Percentiles rank a stretch among this genome's conserved stretches.
Evolutionary conservation across 2,888 invertebrate genomes (phyloP).

Genomic region (Harmothoe impar): DNA sequence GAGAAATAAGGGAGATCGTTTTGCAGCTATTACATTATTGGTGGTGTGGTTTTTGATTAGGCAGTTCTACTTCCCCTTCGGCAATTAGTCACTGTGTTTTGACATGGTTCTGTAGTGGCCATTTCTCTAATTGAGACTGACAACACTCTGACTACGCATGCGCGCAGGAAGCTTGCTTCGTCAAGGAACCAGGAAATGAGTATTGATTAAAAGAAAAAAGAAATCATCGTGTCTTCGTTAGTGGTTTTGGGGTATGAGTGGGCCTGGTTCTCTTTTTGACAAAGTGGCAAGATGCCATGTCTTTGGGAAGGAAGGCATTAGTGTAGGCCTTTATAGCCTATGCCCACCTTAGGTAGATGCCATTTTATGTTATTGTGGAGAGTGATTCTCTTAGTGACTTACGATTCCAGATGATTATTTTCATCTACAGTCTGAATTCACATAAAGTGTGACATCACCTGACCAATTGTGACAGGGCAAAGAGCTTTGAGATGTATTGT

Average conservation of each 20-base stretch:
- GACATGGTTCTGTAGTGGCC: not conserved
- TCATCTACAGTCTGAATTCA: too few relatives aligned
- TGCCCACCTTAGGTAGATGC: too few relatives aligned
- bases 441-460: too few relatives aligned
- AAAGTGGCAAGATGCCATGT: slow-evolving; percentile 27
- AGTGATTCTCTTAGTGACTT: too few relatives aligned
- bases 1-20: not conserved
- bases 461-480: too few relatives aligned
- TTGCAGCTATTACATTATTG: slow-evolving; percentile 35
- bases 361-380: too few relatives aligned
- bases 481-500: too few relatives aligned
- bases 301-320: not conserved
- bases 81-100: not conserved
- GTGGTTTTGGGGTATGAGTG: slow-evolving; percentile 3
- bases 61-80: not conserved
- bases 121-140: slow-evolving; percentile 18
- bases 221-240: not conserved
- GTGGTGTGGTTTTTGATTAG: slow-evolving; percentile 11
- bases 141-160: slow-evolving; percentile 22
- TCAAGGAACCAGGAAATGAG: slow-evolving; percentile 8
- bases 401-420: too few relatives aligned
- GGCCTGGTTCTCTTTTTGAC: not conserved
- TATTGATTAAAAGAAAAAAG: slow-evolving; percentile 2
- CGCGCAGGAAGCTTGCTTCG: slow-evolving; percentile 1
- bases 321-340: not conserved